phyloP scores from a whole-genome alignment of 2,888 invertebrate genomes.

The Polietes domitor region DNA sequence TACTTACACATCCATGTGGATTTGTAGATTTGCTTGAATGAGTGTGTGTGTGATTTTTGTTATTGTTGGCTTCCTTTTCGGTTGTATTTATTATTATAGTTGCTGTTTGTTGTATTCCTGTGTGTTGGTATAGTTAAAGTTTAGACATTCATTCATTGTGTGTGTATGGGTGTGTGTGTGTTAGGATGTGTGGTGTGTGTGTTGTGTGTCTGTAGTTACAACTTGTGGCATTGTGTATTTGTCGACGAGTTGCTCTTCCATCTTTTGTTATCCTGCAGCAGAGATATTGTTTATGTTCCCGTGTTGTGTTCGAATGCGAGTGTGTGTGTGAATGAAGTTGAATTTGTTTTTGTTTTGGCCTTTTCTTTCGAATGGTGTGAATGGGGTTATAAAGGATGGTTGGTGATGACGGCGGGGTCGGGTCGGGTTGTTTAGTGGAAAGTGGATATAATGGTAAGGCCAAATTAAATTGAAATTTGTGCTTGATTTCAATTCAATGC shows the following conservation, averaged over 20 bases:
- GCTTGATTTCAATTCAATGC: constrained; percentile 69
- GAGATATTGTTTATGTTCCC: constrained; percentile 7
- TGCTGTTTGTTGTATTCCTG: constrained; percentile 26
- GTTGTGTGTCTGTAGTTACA: constrained; percentile 15
- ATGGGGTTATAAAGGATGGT: background rate
- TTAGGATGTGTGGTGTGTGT: too few species aligned
- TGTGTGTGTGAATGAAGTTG: background rate
- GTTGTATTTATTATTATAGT: constrained; percentile 41
- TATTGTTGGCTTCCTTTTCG: constrained; percentile 27
- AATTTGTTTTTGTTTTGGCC: background rate
- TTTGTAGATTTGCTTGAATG: constrained; percentile 40
- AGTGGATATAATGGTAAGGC: background rate
- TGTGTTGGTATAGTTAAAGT: constrained; percentile 42
- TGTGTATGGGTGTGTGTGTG: background rate
- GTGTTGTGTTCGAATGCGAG: background rate
- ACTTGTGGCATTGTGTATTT: constrained; percentile 28
- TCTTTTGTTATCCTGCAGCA: background rate
- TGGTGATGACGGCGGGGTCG: background rate
- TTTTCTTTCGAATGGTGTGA: background rate
- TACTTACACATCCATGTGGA: background rate
- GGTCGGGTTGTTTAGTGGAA: constrained; percentile 36
- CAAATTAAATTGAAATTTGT: constrained; percentile 72
- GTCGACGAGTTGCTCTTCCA: background rate
- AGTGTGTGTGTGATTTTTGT: constrained; percentile 56
- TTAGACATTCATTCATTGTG: constrained; percentile 33